Conservation (phyloP, 2,888 invertebrate genomes). For the Chymomyza caudatula region DNA sequence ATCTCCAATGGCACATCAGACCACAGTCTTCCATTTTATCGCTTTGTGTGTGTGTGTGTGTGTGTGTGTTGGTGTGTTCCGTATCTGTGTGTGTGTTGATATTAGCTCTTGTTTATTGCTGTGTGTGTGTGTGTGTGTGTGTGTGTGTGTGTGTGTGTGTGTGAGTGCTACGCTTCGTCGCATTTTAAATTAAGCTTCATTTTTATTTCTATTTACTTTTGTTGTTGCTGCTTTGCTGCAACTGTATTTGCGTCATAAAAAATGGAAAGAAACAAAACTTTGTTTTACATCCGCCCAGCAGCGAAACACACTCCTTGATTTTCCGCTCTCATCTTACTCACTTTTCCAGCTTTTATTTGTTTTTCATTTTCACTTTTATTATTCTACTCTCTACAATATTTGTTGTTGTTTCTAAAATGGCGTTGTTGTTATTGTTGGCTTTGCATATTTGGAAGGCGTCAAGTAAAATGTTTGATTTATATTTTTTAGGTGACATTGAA, state of each 20-base stretch:
- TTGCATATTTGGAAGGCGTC: conserved; percentile 26
- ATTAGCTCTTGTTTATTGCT: conserved; percentile 57
- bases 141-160: conserved; percentile 16
- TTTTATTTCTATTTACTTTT: conserved; percentile 70
- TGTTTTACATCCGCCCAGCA: conserved; percentile 34
- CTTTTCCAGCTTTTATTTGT: conserved; percentile 41
- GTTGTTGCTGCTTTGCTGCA: conserved; percentile 33
- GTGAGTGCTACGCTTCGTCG: conserved; percentile 58
- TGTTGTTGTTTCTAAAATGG: conserved; percentile 22
- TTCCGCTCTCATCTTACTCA: conserved; percentile 2
- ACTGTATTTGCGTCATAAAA: conserved; percentile 38
- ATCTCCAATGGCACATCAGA: conserved; percentile 60
- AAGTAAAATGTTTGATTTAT: conserved; percentile 65
- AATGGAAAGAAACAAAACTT: conserved; percentile 12
- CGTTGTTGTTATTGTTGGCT: conserved; percentile 12
- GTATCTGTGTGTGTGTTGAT: conserved; percentile 39
- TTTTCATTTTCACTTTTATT: conserved; percentile 64
- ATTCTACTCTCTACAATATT: conserved; percentile 49
- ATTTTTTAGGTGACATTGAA: conserved; percentile 22
- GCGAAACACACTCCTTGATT: conserved; percentile 5
- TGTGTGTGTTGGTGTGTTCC: conserved; percentile 28
- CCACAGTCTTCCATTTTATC: background rate
- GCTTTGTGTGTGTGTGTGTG: background rate
- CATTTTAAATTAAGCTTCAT: conserved; percentile 72
- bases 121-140: conserved; percentile 25